Conservation (phyloP, 2,113 vertebrate species). For the Nycticorax nycticorax region DNA sequence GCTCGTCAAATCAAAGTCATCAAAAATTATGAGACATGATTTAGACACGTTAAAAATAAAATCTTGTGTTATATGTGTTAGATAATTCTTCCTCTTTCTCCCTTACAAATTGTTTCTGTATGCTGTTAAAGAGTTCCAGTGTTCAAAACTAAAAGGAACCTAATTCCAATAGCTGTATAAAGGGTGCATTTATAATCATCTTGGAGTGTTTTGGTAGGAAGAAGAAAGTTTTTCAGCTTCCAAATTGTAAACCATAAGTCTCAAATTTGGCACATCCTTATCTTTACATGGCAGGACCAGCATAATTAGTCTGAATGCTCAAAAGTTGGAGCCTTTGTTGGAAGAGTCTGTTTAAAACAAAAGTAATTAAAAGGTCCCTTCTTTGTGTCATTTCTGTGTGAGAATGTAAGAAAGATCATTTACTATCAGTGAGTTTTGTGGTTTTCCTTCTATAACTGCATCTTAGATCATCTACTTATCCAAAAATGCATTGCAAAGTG, state of each 20-base stretch:
- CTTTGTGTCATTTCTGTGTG: not conserved
- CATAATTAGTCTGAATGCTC: not conserved
- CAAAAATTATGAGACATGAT: not conserved
- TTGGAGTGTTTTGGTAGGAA: not conserved
- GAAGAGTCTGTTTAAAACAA: not conserved
- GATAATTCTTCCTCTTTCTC: not conserved
- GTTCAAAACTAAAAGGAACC: not conserved
- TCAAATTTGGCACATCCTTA: fast-evolving
- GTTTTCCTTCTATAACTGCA: not conserved
- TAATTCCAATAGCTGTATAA: not conserved
- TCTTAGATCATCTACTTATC: not conserved
- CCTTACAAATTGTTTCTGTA: not conserved
- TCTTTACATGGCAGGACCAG: not conserved
- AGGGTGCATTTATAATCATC: not conserved
- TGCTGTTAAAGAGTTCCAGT: not conserved
- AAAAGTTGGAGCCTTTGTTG: not conserved
- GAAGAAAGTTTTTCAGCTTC: not conserved
- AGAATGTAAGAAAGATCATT: not conserved
- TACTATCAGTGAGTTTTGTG: not conserved
- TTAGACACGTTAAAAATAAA: not conserved
- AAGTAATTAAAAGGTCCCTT: not conserved
- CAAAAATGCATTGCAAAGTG: not conserved
- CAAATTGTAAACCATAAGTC: not conserved
- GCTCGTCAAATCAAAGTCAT: not conserved
- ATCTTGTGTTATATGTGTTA: not conserved